Conservation (phyloP, 1,140 invertebrate species). For the Drosophila serrata region DNA sequence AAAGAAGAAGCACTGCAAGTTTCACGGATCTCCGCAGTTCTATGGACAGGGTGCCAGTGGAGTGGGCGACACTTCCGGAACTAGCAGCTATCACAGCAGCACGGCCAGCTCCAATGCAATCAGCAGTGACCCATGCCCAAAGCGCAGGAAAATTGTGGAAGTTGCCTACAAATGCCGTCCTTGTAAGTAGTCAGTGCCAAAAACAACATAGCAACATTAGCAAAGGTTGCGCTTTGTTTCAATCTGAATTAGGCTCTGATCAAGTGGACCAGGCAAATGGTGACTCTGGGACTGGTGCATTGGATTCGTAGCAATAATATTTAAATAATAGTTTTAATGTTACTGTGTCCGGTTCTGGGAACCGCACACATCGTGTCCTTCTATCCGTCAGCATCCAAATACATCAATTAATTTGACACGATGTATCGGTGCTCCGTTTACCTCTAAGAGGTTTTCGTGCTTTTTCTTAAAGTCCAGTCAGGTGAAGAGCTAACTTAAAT, state of each 20-base stretch:
- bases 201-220: background rate
- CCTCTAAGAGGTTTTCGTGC: background rate
- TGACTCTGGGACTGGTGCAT: background rate
- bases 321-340: constrained; percentile 32
- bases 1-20: constrained; percentile 95
- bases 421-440: background rate
- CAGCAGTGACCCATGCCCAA: constrained; percentile 92
- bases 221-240: background rate
- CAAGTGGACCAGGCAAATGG: constrained; percentile 35
- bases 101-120: constrained; percentile 75
- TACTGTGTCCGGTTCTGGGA: background rate
- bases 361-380: background rate
- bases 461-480: background rate
- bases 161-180: constrained; percentile 97
- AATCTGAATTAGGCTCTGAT: constrained; percentile 53
- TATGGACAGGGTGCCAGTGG: constrained; percentile 88
- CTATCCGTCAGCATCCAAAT: no score
- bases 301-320: background rate
- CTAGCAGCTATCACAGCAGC: constrained; percentile 79
- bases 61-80: constrained; percentile 76
- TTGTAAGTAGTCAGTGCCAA: constrained; percentile 93
- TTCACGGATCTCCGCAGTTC: constrained; percentile 92
- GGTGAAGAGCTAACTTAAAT: background rate
- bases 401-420: background rate
- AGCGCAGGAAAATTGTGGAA: constrained; percentile 94